Percentiles rank a stretch among this genome's conserved stretches.
phyloP scores from a whole-genome alignment of 2,797 vertebrate genomes.

The Esox lucius region DNA sequence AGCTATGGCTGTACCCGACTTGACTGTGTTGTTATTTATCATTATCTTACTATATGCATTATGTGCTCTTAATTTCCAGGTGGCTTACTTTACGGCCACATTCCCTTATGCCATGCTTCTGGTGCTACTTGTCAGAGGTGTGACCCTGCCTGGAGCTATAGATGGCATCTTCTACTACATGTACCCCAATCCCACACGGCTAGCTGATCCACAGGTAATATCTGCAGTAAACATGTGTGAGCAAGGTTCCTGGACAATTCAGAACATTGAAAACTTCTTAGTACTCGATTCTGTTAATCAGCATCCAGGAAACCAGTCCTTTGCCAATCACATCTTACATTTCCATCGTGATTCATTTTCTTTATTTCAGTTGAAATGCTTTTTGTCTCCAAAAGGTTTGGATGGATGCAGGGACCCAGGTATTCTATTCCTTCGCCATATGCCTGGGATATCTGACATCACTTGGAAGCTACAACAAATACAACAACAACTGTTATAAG shows the following conservation, averaged over 20 bases:
- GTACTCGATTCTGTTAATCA: too few relatives aligned
- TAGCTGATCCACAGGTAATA: slow-evolving; percentile 87
- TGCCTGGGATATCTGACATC: slow-evolving; percentile 69
- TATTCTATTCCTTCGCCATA: slow-evolving; percentile 75
- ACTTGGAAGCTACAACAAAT: slow-evolving; percentile 76
- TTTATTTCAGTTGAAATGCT: too few relatives aligned
- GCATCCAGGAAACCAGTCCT: too few relatives aligned
- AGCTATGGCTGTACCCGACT: too few relatives aligned
- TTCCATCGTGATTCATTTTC: too few relatives aligned
- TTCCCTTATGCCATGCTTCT: slow-evolving; percentile 88
- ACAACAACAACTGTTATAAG: slow-evolving; percentile 77
- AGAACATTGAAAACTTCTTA: background rate
- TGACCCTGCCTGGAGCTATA: slow-evolving; percentile 85
- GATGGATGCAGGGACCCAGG: slow-evolving; percentile 76
- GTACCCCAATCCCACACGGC: slow-evolving; percentile 82
- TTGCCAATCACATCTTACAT: too few relatives aligned
- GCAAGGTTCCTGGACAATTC: background rate
- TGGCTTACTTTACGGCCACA: slow-evolving; percentile 88
- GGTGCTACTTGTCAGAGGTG: slow-evolving; percentile 83
- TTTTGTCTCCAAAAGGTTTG: slow-evolving; percentile 60
- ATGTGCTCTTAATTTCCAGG: slow-evolving; percentile 44
- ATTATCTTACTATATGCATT: background rate
- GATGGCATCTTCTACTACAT: slow-evolving; percentile 89
- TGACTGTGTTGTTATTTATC: background rate
- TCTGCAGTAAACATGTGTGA: background rate